Evolutionary conservation across 2,888 invertebrate genomes (phyloP).

Genomic region (Blomia tropicalis): DNA sequence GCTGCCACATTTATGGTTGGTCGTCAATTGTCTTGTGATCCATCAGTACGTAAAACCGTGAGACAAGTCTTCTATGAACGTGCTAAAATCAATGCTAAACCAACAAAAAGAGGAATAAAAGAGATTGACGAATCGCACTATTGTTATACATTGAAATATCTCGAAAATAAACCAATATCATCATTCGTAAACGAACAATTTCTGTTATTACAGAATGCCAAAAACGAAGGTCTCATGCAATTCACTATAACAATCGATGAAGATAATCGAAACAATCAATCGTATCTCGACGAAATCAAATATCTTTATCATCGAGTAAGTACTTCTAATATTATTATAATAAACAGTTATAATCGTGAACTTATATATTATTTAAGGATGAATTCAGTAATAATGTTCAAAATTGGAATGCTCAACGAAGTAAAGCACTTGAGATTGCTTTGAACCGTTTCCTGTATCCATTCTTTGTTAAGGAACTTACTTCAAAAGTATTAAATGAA

Average conservation of each 20-base stretch:
- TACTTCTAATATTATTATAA: constrained; percentile 29
- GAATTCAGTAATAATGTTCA: constrained; percentile 84
- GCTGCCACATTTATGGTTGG: constrained; percentile 89
- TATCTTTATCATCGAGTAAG: constrained; percentile 59
- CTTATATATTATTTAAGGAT: constrained; percentile 42
- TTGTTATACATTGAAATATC: constrained; percentile 68
- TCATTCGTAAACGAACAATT: constrained; percentile 78
- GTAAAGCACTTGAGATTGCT: constrained; percentile 71
- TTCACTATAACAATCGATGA: constrained; percentile 29
- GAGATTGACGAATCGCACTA: constrained; percentile 89
- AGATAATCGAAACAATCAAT: constrained; percentile 17
- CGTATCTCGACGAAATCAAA: constrained; percentile 72
- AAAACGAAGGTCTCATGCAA: constrained; percentile 36
- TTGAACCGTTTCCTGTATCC: constrained; percentile 74
- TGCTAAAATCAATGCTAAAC: constrained; percentile 59
- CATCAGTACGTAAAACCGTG: constrained; percentile 64
- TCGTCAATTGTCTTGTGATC: constrained; percentile 77
- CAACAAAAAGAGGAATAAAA: constrained; percentile 73
- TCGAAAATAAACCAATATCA: constrained; percentile 77
- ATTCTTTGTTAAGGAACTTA: constrained; percentile 68
- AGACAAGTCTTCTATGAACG: constrained; percentile 73
- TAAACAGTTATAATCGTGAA: neutral
- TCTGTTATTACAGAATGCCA: constrained; percentile 53
- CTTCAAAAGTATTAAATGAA: constrained; percentile 59
- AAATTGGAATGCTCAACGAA: constrained; percentile 82